Evolutionary conservation across 2,113 vertebrate species (phyloP), one percentile per base, ranked within the genome.

Genomic region (Motacilla tschutschensis): DNA sequence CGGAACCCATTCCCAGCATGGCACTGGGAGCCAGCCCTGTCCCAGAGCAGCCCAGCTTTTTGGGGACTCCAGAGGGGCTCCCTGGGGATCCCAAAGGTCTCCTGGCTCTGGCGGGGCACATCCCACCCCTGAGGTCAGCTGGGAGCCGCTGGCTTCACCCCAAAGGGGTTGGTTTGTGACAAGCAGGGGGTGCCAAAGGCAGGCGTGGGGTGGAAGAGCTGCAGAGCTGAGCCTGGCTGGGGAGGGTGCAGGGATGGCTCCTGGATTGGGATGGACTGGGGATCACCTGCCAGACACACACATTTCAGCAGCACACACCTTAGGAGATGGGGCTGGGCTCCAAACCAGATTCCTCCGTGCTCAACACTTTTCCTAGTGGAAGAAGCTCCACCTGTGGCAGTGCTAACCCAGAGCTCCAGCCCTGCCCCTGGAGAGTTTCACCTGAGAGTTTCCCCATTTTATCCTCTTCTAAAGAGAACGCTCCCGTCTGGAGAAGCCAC

Each of bases 231-330:
- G 29, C 17, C 28, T 6, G 31, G 21, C 4, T 2, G 22, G 28
- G 18, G 25, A 13, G 17, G n/a, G 5, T 0, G 14, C 17, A 7
- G 47, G 57, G 46, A 13, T 6, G 53, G 22, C 14, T 0, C 3
- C 16, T 24, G 53, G n/a, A 16, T 5, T 10, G n/a, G 41, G 9
- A 0, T 0, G 2, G 17, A 1, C 0, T 12, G 9, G 59, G 21
- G 2, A 2, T 14, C 25, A 0, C 8, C 36, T 47, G 22, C 44
- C 55, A 77, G 6, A 12, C 1, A 6, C 6, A 15, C 36, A 2
- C 24, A 1, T 3, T 3, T 6, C 47, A 29, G 31, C 12, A 14
- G 5, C 62, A 38, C 54, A 44, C 65, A 12, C 1, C 3, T 1
- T 1, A 2, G 0, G 11, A 2, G 43, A 17, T 3, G 35, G 14